Percentiles rank a stretch among this genome's conserved stretches.
These are phyloP conservation scores for Cepphus grylle DNA, from an alignment of 2,113 vertebrate species.

Conservation along the genomic window DNA sequence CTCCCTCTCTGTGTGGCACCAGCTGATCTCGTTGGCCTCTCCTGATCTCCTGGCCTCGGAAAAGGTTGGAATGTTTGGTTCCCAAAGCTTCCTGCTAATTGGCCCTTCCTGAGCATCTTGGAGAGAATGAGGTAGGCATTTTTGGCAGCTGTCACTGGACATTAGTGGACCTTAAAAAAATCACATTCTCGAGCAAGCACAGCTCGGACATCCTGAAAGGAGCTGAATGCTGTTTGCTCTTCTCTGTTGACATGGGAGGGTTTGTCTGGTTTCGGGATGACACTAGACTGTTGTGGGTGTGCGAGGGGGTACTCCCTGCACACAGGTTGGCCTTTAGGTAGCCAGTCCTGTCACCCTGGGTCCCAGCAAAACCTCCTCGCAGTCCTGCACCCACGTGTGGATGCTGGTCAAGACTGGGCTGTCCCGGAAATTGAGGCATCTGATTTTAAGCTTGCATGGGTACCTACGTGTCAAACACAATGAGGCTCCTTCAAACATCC, in stretches of 20 bases:
- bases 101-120: background rate
- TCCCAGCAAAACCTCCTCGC: background rate
- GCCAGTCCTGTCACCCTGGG: background rate
- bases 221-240: background rate
- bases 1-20: background rate
- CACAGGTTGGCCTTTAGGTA: background rate
- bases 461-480: background rate
- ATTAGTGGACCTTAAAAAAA: background rate
- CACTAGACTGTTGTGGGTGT: background rate
- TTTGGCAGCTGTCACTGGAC: background rate
- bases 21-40: background rate
- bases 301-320: accelerated
- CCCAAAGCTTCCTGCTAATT: background rate
- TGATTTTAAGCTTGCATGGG: background rate
- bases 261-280: background rate
- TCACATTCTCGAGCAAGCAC: background rate
- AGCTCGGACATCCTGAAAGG: background rate
- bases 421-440: background rate
- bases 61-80: background rate
- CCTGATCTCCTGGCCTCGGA: too few relatives aligned
- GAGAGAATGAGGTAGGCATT: background rate
- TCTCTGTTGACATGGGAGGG: background rate
- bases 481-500: background rate
- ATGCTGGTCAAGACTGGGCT: background rate
- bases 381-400: background rate